Evolutionary conservation across 2,113 vertebrate genomes (phyloP), one percentile per base, ranked within the genome.

Genomic region (Leptosomus discolor): DNA sequence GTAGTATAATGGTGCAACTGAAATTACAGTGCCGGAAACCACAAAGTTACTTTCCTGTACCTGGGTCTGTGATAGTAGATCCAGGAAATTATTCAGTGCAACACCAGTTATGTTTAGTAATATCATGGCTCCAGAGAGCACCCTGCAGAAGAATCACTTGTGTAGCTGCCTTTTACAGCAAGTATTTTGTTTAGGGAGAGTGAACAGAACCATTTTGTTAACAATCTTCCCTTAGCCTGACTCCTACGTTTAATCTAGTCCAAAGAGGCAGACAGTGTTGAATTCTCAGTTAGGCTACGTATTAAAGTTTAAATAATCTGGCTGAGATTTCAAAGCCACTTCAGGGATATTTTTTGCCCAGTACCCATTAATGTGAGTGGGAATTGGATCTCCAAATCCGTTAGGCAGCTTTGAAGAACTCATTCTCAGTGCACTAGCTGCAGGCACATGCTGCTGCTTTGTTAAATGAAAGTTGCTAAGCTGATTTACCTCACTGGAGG

Each of bases 371-470:
- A n/a, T 69, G 61, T 89, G 53, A 57, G 41, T 92, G 56, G 51
- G 68, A 95, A 81, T 82, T 91, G 69, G 46, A 87, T 85, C 60
- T 91, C 83, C 56, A 86, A 29, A 78, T 94, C 68, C 24, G 11
- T 81, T 94, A 78, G 68, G 48, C 64, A 68, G 73, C 51, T 95
- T 91, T 95, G 91, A 89, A 85, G 80, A 81, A 73, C 51, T 92
- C 64, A 22, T 84, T 80, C 51, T 91, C 51, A 45, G 51, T 71
- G 51, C 30, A 12, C 2, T 89, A 70, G 64, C 60, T 94, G 71
- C 60, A 64, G 83, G 56, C 64, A 57, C 22, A 70, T 81, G 54
- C 73, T 89, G 71, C 46, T 91, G 26, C 60, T 81, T 73, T 78
- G 56, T 91, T 86, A 86, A 92, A 74, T 81, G 10, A 5, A 80